phyloP scores from a whole-genome alignment of 2,797 vertebrate genomes.

The Acanthurus lineatus region DNA sequence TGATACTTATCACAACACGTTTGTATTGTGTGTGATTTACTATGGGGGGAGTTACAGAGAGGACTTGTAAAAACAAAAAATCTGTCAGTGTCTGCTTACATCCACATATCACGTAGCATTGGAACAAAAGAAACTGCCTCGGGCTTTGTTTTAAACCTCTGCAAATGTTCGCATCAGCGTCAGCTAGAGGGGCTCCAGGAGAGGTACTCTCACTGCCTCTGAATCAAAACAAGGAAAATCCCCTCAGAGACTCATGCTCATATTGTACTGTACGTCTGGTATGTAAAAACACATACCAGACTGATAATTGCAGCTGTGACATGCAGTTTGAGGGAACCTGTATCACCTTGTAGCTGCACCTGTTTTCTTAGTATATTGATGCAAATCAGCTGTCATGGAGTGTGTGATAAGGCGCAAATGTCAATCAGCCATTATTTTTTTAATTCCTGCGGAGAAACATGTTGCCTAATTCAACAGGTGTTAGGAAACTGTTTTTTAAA shows the following conservation, averaged over 20 bases:
- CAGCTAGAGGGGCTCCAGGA: not conserved
- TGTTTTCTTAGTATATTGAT: not conserved
- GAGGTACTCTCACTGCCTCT: not conserved
- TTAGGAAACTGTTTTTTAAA: not conserved
- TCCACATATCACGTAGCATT: not conserved
- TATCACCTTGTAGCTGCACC: not conserved
- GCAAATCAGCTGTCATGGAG: not conserved
- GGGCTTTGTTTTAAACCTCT: constrained; percentile 1
- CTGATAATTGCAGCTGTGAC: not conserved
- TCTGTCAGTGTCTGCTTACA: constrained; percentile 28
- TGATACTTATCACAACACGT: not conserved
- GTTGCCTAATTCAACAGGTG: not conserved
- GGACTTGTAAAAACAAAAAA: not conserved
- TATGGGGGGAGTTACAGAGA: not conserved
- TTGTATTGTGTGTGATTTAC: not conserved
- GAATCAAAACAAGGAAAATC: constrained; percentile 8
- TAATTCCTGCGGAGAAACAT: not conserved
- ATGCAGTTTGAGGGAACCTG: not conserved
- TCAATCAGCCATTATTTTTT: not conserved
- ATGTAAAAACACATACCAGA: constrained; percentile 3
- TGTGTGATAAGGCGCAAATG: not conserved
- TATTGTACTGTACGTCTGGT: not conserved
- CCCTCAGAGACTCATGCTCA: not conserved
- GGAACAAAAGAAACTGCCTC: constrained; percentile 6
- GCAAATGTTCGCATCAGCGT: not conserved